Evolutionary conservation across 2,113 vertebrate species (phyloP).

Genomic region (Lepidothrix coronata): DNA sequence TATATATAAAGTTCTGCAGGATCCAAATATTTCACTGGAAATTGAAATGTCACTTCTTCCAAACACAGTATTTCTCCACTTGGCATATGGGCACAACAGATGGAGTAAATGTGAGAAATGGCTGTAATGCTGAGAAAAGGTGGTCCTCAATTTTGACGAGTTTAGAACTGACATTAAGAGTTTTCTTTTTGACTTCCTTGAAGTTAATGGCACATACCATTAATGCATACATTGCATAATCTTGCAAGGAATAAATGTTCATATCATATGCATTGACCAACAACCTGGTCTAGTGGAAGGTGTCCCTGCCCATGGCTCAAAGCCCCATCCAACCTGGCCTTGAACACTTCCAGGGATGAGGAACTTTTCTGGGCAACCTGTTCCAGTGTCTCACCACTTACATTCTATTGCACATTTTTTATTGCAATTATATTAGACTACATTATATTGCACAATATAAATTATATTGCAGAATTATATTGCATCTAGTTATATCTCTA

Average conservation of each 20-base stretch:
- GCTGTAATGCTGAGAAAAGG: background rate
- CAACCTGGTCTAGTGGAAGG: background rate
- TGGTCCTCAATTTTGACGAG: background rate
- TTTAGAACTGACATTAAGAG: background rate
- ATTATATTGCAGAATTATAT: background rate
- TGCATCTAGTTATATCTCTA: background rate
- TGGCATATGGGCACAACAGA: background rate
- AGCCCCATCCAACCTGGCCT: background rate
- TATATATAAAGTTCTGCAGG: background rate
- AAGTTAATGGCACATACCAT: background rate
- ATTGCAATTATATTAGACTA: background rate
- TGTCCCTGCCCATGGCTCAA: background rate
- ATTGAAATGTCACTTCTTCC: slow-evolving; percentile 7
- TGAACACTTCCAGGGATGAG: background rate
- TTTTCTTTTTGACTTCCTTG: background rate
- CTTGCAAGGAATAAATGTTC: background rate
- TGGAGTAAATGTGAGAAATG: background rate
- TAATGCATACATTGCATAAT: background rate
- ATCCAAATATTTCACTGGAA: slow-evolving; percentile 43
- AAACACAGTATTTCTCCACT: slow-evolving; percentile 15
- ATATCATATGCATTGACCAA: background rate
- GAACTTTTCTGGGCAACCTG: background rate
- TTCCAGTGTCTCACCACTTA: background rate
- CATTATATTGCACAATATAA: background rate
- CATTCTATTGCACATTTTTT: background rate